These are phyloP conservation scores for cat (Felis catus) DNA, from an alignment of 2,113 vertebrate genomes.

Conservation along the genomic window F.catus_Fca126_mat1.0 CM031419.1:188513501-188514000, in stretches of 20 bases:
- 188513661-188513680: too few relatives aligned
- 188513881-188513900: background rate
- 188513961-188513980: background rate
- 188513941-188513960: background rate
- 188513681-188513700: background rate
- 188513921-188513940: background rate
- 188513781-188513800: background rate
- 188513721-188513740: background rate
- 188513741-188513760: background rate
- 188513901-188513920: background rate
- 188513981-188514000: background rate
- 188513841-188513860: background rate
- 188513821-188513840: background rate
- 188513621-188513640: too few relatives aligned
- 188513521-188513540: too few relatives aligned
- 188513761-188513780: background rate
- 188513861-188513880: background rate
- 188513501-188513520: too few relatives aligned
- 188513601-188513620: too few relatives aligned
- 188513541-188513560: too few relatives aligned
- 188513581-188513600: too few relatives aligned
- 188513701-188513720: background rate
- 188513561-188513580: too few relatives aligned
- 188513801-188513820: background rate
- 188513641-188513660: too few relatives aligned